Percentiles rank a stretch among this genome's conserved stretches.
phyloP scores from a whole-genome alignment of 2,797 vertebrate species.

The Mormyrus proboscirostris region DNA sequence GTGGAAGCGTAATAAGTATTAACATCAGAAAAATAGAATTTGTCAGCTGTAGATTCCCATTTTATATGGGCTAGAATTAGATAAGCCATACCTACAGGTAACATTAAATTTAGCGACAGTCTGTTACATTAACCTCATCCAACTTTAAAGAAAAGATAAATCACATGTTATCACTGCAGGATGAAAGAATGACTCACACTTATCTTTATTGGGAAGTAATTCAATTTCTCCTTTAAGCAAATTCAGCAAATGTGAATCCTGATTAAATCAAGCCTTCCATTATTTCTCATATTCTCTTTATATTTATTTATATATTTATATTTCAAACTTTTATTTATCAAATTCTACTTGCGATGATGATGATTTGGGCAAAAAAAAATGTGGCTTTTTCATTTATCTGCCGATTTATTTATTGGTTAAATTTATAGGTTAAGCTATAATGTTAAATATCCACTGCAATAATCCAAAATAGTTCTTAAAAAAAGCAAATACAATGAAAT shows the following conservation, averaged over 20 bases:
- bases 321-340: neutral
- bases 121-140: neutral
- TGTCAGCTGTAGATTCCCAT: neutral
- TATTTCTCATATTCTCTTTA: neutral
- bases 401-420: neutral
- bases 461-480: neutral
- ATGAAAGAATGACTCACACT: neutral
- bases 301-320: too few species aligned
- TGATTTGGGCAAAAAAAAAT: neutral
- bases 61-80: neutral
- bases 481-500: neutral
- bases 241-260: neutral
- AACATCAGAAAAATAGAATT: neutral
- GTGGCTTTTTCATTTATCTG: neutral
- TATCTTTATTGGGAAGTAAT: neutral
- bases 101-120: neutral
- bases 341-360: neutral
- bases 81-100: neutral
- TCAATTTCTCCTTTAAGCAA: neutral
- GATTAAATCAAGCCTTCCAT: neutral
- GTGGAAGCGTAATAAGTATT: neutral
- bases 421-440: neutral
- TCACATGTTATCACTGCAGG: neutral
- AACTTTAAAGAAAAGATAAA: neutral
- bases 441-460: neutral